These are phyloP conservation scores for Leguminivora glycinivorella DNA, from an alignment of 1,140 invertebrate genomes.

Conservation along the genomic window DNA sequence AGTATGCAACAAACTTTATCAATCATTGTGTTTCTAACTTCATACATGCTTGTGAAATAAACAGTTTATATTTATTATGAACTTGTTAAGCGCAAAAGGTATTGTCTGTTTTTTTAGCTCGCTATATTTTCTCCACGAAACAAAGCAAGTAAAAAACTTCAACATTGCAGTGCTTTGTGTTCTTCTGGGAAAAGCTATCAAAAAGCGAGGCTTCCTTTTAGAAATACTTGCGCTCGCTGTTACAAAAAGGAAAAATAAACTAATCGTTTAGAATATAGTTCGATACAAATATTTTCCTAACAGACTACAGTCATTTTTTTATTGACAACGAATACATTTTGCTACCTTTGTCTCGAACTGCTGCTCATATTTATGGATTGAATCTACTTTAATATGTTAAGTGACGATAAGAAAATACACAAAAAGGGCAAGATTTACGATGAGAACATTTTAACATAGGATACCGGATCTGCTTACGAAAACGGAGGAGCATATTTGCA, in stretches of 20 bases:
- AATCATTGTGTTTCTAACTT: constrained; percentile 60
- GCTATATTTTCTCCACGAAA: constrained; percentile 12
- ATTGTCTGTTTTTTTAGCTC: constrained; percentile 15
- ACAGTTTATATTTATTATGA: neutral
- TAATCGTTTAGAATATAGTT: neutral
- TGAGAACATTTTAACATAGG: constrained; percentile 40
- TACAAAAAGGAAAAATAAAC: constrained; percentile 1
- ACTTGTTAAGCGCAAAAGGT: neutral
- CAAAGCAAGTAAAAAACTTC: constrained; percentile 10
- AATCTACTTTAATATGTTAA: constrained; percentile 26
- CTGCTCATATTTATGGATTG: neutral
- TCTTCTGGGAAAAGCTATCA: constrained; percentile 24
- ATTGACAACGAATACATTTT: neutral
- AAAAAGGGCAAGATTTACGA: constrained; percentile 41
- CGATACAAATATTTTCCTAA: too few species aligned
- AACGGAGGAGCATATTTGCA: constrained; percentile 48
- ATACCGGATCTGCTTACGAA: constrained; percentile 42
- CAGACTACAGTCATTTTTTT: too few species aligned
- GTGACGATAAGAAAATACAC: constrained; percentile 32
- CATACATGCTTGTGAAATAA: constrained; percentile 38
- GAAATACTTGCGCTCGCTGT: neutral
- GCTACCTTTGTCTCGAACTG: neutral
- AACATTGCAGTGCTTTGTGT: constrained; percentile 27
- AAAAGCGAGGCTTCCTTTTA: constrained; percentile 17
- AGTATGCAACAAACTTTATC: constrained; percentile 64